These are phyloP conservation scores for Coregonus sp. DNA, from an alignment of 2,797 vertebrate species.

Conservation along the genomic window DNA sequence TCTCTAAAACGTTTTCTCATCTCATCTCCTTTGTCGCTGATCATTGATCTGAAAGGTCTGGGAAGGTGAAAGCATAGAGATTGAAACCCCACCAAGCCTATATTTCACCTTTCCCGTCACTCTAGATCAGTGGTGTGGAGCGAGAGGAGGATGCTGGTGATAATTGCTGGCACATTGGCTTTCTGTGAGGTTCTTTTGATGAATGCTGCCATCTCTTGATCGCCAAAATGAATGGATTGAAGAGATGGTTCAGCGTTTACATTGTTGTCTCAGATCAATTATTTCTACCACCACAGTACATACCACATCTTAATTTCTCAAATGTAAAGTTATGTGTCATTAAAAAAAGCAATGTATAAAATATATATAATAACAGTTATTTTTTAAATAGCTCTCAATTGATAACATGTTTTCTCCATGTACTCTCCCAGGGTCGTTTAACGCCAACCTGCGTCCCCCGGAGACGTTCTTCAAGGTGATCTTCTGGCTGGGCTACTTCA, in stretches of 20 bases:
- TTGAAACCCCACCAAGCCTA: background rate
- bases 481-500: conserved; percentile 97
- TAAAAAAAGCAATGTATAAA: too few species aligned
- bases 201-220: conserved; percentile 50
- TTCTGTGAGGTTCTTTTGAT: conserved; percentile 16
- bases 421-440: conserved; percentile 80
- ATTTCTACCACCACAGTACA: background rate
- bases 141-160: background rate
- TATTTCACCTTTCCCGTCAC: background rate
- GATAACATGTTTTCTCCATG: background rate
- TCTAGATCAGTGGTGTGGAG: background rate
- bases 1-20: background rate
- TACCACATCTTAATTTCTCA: too few species aligned
- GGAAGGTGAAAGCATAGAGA: too few species aligned
- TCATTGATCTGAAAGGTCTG: too few species aligned
- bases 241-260: background rate
- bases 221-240: conserved; percentile 9
- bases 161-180: background rate
- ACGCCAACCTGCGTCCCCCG: conserved; percentile 81
- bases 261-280: background rate
- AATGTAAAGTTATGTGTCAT: too few species aligned
- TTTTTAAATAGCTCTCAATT: background rate
- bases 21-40: background rate
- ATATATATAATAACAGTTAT: background rate
- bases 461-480: conserved; percentile 87